Evolutionary conservation across 2,113 vertebrate genomes (phyloP).

Genomic region (Lates calcarifer): DNA sequence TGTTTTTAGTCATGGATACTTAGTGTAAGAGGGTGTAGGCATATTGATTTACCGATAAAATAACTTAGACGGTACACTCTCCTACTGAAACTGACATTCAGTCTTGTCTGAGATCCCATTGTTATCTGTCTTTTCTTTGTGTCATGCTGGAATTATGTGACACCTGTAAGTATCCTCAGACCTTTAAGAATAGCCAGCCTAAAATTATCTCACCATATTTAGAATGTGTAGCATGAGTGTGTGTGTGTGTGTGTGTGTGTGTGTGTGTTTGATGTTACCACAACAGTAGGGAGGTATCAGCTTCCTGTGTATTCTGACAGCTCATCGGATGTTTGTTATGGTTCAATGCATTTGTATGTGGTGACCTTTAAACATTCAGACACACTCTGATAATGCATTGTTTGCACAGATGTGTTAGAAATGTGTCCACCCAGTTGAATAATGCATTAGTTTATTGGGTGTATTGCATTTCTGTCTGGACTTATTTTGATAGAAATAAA

Average conservation of each 20-base stretch:
- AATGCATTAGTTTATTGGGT: conserved; percentile 33
- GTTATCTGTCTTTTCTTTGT: conserved; percentile 17
- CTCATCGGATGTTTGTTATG: conserved; percentile 51
- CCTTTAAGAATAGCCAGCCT: conserved; percentile 19
- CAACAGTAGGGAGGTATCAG: conserved; percentile 20
- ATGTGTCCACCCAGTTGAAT: conserved; percentile 39
- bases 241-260: background rate
- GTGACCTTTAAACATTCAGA: conserved; percentile 55
- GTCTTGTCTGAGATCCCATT: background rate
- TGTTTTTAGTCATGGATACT: background rate
- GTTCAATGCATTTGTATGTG: conserved; percentile 26
- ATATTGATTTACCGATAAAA: background rate
- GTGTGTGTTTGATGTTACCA: conserved; percentile 1
- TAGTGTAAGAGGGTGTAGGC: background rate
- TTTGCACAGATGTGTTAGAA: conserved; percentile 13
- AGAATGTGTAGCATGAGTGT: background rate
- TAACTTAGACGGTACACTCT: background rate
- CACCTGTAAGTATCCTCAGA: background rate
- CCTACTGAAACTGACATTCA: background rate
- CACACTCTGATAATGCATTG: background rate
- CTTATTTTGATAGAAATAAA: conserved; percentile 21
- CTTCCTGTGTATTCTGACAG: conserved; percentile 24
- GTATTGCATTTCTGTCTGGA: conserved; percentile 21
- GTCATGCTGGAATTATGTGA: conserved; percentile 1
- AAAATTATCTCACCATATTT: conserved; percentile 9